These are phyloP conservation scores for Amphiprion clarkii DNA, from an alignment of 2,797 vertebrate species.

Conservation along the genomic window DNA sequence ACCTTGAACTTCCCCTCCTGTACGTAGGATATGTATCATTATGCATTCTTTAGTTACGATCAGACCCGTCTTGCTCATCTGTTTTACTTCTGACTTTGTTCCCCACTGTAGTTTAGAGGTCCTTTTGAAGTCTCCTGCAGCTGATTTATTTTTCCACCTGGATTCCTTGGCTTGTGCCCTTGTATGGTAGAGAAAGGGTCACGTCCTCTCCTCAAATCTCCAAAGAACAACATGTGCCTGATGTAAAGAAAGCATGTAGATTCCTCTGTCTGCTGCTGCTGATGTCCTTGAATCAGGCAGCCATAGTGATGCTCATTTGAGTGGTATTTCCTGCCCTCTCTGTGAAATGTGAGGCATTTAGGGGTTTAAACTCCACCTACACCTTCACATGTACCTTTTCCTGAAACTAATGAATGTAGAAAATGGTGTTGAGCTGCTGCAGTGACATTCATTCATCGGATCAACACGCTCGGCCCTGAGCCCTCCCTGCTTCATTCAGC, in stretches of 20 bases:
- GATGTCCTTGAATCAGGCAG: constrained; percentile 36
- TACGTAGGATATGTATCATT: no score
- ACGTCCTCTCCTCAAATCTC: constrained; percentile 23
- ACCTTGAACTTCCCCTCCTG: background rate
- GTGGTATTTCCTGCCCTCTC: constrained; percentile 73
- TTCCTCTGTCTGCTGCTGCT: constrained; percentile 34
- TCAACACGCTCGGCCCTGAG: background rate
- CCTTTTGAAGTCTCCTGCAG: background rate
- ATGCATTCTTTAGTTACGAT: no score
- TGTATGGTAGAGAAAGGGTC: constrained; percentile 39
- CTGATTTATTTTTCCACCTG: background rate
- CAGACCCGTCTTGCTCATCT: no score
- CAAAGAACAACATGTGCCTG: constrained; percentile 38
- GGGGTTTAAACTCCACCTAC: background rate
- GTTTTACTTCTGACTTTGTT: no score
- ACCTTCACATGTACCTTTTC: fast-evolving
- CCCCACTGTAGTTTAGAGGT: no score
- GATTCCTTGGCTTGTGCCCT: constrained; percentile 44
- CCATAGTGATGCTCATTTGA: constrained; percentile 28
- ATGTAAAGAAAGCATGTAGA: constrained; percentile 42
- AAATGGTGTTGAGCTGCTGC: background rate
- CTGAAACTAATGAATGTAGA: no score
- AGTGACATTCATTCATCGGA: constrained; percentile 21
- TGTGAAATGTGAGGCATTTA: constrained; percentile 55
- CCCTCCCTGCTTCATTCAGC: constrained; percentile 17